These are phyloP conservation scores for Aleiodes alternator DNA, from an alignment of 2,888 invertebrate genomes.

Conservation along the genomic window DNA sequence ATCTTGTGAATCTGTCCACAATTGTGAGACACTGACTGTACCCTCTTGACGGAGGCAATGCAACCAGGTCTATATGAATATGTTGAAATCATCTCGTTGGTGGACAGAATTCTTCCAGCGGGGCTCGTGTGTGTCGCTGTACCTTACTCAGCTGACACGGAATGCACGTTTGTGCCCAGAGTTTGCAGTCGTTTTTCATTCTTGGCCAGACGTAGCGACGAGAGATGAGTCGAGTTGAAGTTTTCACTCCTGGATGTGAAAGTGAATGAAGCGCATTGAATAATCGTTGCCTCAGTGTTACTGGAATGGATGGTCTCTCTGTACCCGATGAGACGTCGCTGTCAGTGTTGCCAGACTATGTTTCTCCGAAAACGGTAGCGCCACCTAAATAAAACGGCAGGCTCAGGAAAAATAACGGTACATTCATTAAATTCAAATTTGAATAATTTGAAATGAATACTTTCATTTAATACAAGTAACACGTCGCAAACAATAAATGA, in stretches of 20 bases:
- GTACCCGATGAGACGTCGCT: slow-evolving; percentile 22
- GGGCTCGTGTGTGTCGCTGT: neutral
- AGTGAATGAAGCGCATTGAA: slow-evolving; percentile 22
- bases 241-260: slow-evolving; percentile 9
- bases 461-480: too few species aligned
- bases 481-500: too few species aligned
- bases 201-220: slow-evolving; percentile 26
- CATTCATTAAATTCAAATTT: too few species aligned
- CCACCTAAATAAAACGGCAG: too few species aligned
- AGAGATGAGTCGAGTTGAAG: neutral
- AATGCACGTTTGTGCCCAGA: slow-evolving; percentile 10
- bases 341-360: too few species aligned
- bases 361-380: too few species aligned
- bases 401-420: too few species aligned
- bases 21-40: slow-evolving; percentile 67
- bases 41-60: slow-evolving; percentile 47
- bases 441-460: too few species aligned
- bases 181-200: neutral
- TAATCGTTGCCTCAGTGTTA: slow-evolving; percentile 7
- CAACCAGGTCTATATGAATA: neutral
- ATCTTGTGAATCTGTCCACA: slow-evolving; percentile 62
- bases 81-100: slow-evolving; percentile 22
- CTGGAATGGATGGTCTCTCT: slow-evolving; percentile 6
- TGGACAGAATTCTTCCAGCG: slow-evolving; percentile 2
- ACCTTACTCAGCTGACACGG: slow-evolving; percentile 26